Conservation (phyloP, 2,113 vertebrate species). For the Gambusia holbrooki region DNA sequence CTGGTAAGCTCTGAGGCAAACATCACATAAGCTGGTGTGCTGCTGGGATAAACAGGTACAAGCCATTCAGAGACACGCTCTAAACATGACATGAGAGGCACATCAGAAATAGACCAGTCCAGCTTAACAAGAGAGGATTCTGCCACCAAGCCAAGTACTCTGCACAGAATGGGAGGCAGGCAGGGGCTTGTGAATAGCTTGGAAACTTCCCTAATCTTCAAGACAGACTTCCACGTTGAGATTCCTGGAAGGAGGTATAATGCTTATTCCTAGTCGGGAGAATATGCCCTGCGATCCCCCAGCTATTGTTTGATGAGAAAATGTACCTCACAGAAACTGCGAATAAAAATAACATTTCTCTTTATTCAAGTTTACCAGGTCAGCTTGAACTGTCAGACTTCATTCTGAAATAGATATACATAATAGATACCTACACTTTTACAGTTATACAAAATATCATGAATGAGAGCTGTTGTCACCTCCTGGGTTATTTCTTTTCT, state of each 20-base stretch:
- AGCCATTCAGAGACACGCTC: slow-evolving; percentile 76
- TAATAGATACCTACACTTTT: neutral
- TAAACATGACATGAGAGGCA: slow-evolving; percentile 68
- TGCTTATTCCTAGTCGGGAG: slow-evolving; percentile 60
- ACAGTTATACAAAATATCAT: neutral
- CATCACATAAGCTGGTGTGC: slow-evolving; percentile 75
- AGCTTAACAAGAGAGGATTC: slow-evolving; percentile 69
- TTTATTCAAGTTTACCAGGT: neutral
- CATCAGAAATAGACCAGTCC: slow-evolving; percentile 75
- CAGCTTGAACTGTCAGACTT: neutral
- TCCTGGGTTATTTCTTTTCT: neutral
- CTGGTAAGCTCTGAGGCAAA: slow-evolving; percentile 79
- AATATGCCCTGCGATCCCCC: slow-evolving; percentile 40
- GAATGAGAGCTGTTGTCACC: neutral
- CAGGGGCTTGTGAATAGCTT: slow-evolving; percentile 64
- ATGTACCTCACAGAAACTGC: slow-evolving; percentile 7
- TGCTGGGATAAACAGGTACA: slow-evolving; percentile 80
- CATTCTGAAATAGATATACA: no score
- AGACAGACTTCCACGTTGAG: slow-evolving; percentile 63
- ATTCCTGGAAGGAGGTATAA: slow-evolving; percentile 51
- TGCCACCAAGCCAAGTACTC: slow-evolving; percentile 65
- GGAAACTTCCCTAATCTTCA: slow-evolving; percentile 81
- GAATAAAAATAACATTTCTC: neutral
- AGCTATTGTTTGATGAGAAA: slow-evolving; percentile 45
- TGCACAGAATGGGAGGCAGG: slow-evolving; percentile 42